Conservation (phyloP, 1,140 invertebrate genomes). For the Harlomillsia oculata region DNA sequence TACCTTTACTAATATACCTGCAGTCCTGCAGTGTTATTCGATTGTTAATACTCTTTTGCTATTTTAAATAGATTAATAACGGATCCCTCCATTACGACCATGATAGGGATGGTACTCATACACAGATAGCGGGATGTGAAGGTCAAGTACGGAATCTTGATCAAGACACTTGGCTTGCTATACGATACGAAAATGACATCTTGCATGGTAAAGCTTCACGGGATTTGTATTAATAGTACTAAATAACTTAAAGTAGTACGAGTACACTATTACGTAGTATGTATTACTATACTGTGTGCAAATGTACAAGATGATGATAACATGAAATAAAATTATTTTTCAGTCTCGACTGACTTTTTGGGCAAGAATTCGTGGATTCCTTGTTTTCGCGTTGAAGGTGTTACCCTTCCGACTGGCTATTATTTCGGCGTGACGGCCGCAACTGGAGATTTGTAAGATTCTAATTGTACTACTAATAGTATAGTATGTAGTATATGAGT, state of each 20-base stretch:
- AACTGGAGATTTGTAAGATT: slow-evolving; percentile 71
- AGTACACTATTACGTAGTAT: too few species aligned
- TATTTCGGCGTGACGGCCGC: slow-evolving; percentile 89
- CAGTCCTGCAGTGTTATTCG: not conserved
- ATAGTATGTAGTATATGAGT: not conserved
- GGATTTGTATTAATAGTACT: too few species aligned
- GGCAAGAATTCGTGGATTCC: slow-evolving; percentile 87
- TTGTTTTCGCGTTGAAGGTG: slow-evolving; percentile 81
- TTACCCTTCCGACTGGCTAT: slow-evolving; percentile 88
- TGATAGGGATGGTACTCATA: slow-evolving; percentile 95
- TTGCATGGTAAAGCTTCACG: slow-evolving; percentile 53
- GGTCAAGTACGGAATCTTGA: slow-evolving; percentile 87
- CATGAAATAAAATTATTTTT: slow-evolving; percentile 16
- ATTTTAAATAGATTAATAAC: slow-evolving; percentile 56
- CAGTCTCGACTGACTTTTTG: slow-evolving; percentile 83
- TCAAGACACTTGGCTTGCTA: slow-evolving; percentile 79
- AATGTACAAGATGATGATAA: not conserved
- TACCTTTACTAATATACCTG: too few species aligned
- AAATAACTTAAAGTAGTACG: too few species aligned
- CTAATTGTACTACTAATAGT: slow-evolving; percentile 6
- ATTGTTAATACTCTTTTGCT: not conserved
- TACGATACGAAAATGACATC: slow-evolving; percentile 82
- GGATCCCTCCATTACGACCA: slow-evolving; percentile 93
- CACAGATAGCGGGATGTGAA: slow-evolving; percentile 86
- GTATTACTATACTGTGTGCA: not conserved